phyloP scores from a whole-genome alignment of 2,888 invertebrate species.

The Idaea aversata region DNA sequence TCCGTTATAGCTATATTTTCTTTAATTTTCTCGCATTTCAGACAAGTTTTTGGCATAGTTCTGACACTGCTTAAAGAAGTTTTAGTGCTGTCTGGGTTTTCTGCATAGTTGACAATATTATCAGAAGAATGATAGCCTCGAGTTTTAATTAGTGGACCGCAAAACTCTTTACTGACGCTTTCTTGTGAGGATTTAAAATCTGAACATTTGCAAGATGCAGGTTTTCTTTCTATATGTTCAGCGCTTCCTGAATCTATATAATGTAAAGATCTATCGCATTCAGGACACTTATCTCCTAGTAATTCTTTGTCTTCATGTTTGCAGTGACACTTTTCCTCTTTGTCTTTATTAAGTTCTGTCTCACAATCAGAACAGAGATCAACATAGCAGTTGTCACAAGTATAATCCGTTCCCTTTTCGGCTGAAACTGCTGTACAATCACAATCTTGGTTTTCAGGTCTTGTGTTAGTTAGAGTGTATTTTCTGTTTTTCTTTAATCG shows the following conservation, averaged over 20 bases:
- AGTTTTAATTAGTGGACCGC: constrained; percentile 58
- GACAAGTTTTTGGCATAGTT: constrained; percentile 67
- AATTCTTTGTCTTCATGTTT: constrained; percentile 44
- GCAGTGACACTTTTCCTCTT: constrained; percentile 58
- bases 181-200: constrained; percentile 75
- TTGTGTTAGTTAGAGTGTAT: constrained; percentile 52
- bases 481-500: constrained; percentile 81
- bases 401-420: constrained; percentile 69
- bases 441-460: constrained; percentile 56
- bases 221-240: constrained; percentile 64
- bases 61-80: constrained; percentile 57
- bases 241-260: constrained; percentile 68
- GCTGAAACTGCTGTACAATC: constrained; percentile 63
- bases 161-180: constrained; percentile 66
- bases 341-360: constrained; percentile 55
- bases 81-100: constrained; percentile 55
- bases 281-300: constrained; percentile 61
- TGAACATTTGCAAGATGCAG: constrained; percentile 59
- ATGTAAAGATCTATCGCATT: constrained; percentile 67
- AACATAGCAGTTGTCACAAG: constrained; percentile 69
- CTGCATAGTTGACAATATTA: constrained; percentile 66
- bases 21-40: constrained; percentile 75
- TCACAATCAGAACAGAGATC: constrained; percentile 73
- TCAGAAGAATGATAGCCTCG: constrained; percentile 73
- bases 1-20: constrained; percentile 72